Base-by-base conservation (phyloP, 2,797 vertebrate species). In the Hephaestus fuliginosus region DNA sequence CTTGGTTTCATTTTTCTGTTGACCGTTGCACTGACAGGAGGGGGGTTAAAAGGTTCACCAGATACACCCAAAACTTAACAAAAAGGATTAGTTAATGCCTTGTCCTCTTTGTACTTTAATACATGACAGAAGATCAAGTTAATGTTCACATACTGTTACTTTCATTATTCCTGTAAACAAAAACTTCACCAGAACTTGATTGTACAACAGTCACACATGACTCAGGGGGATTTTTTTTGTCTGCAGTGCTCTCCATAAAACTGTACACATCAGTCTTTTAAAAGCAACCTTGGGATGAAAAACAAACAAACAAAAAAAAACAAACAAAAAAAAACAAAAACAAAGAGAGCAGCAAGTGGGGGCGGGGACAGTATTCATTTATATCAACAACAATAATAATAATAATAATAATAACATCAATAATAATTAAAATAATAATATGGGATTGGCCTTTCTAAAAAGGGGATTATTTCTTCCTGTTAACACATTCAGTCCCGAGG, bases 401-500 rank as follows among this genome's bases (percentile, higher is more conserved):
- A 39, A 39, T 39, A 91, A 90, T 55, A 92, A 78, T 39, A 90
- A 70, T 46, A 90, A 70, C 36, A 72, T 20, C 15, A 81, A 69
- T 60, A 88, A 96, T 95, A 93, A 92, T 95, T 75, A 90, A 76
- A 82, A 90, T 94, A 94, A 95, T 91, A 95, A 95, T 87, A 94
- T 94, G 96, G 95, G 96, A 96, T 97, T 96, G 96, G 94, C 96
- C 93, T 93, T 95, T 93, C 91, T 95, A 92, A 96, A 93, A 95
- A 86, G 86, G 96, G 95, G 94, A 96, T 51, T 95, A 68, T 56
- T 82, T 72, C 70, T 65, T 72, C 74, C 76, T 74, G 95, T 63
- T 28, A 58, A 94, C 87, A 86, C 88, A 85, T 91, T 92, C 85
- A 94, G 96, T 96, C 92, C 95, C 84, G 91, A 92, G 89, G 92